Evolutionary conservation across 1,140 invertebrate genomes (phyloP).

Genomic region (Scaptomyza pallida): DNA sequence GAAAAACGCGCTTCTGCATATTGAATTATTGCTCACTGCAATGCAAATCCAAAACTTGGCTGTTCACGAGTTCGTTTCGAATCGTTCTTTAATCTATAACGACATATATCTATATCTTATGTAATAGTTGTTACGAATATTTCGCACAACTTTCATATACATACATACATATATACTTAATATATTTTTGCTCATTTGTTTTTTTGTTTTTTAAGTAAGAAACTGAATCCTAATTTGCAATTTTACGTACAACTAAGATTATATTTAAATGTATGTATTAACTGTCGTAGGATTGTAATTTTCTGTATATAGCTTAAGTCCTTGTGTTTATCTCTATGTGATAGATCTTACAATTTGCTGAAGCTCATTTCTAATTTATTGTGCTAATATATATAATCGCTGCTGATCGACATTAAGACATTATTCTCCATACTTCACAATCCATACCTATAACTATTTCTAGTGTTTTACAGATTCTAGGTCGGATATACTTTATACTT

Average conservation of each 20-base stretch:
- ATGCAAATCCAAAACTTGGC: slow-evolving; percentile 80
- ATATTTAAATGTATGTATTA: slow-evolving; percentile 18
- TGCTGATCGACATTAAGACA: slow-evolving; percentile 26
- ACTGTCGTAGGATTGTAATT: slow-evolving; percentile 32
- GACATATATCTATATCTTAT: slow-evolving; percentile 48
- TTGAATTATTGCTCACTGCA: slow-evolving; percentile 67
- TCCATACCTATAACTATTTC: slow-evolving; percentile 13
- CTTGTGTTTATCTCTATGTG: slow-evolving; percentile 70
- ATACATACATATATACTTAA: slow-evolving; percentile 49
- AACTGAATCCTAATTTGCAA: slow-evolving; percentile 25
- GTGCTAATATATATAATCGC: slow-evolving; percentile 21
- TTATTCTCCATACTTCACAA: background rate
- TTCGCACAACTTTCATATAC: slow-evolving; percentile 41
- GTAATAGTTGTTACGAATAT: slow-evolving; percentile 41
- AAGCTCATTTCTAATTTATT: slow-evolving; percentile 57
- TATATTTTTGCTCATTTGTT: slow-evolving; percentile 7
- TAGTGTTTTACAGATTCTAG: slow-evolving; percentile 1
- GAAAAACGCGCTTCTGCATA: slow-evolving; percentile 60
- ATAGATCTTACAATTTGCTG: slow-evolving; percentile 72
- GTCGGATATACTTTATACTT: slow-evolving; percentile 3
- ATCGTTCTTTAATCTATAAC: slow-evolving; percentile 74
- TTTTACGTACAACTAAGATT: slow-evolving; percentile 46
- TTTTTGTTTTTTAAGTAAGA: slow-evolving; percentile 15
- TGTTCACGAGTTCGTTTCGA: slow-evolving; percentile 81
- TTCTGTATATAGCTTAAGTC: slow-evolving; percentile 70